Evolutionary conservation across 2,888 invertebrate species (phyloP).

Genomic region (Allolobophora icterica): DNA sequence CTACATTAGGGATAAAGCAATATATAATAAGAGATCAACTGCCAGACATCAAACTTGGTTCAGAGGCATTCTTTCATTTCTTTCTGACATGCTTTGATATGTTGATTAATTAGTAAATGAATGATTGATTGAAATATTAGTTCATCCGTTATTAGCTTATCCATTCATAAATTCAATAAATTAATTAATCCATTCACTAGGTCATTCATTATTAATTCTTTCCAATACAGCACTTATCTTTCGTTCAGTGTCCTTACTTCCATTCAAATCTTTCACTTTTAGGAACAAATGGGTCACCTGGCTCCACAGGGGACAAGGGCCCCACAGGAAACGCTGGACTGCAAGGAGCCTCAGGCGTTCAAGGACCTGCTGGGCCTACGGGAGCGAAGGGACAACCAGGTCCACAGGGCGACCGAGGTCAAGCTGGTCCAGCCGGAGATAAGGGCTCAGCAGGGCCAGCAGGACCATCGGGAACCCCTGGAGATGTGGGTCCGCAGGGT

Average conservation of each 20-base stretch:
- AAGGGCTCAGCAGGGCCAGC: constrained; percentile 29
- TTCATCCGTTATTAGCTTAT: no score
- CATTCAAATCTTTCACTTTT: not conserved
- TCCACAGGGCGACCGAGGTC: constrained; percentile 30
- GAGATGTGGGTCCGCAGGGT: not conserved
- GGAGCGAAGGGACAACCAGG: constrained; percentile 37
- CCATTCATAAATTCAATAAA: no score
- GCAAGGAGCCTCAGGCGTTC: constrained; percentile 39
- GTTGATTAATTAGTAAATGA: no score
- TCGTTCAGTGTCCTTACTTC: not conserved
- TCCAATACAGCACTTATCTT: no score
- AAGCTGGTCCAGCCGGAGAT: constrained; percentile 29
- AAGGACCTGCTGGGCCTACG: constrained; percentile 34
- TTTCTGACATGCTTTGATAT: no score
- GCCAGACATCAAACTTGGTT: no score
- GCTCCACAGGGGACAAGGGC: constrained; percentile 35
- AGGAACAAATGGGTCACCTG: constrained; percentile 42
- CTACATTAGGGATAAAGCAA: no score
- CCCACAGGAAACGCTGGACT: constrained; percentile 42
- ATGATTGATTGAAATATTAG: no score
- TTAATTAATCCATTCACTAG: no score
- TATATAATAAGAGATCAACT: no score
- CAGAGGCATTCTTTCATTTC: no score
- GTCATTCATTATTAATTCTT: not conserved
- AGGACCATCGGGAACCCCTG: not conserved